Evolutionary conservation across 2,888 invertebrate genomes (phyloP).

Genomic region (Amaurobius ferox): DNA sequence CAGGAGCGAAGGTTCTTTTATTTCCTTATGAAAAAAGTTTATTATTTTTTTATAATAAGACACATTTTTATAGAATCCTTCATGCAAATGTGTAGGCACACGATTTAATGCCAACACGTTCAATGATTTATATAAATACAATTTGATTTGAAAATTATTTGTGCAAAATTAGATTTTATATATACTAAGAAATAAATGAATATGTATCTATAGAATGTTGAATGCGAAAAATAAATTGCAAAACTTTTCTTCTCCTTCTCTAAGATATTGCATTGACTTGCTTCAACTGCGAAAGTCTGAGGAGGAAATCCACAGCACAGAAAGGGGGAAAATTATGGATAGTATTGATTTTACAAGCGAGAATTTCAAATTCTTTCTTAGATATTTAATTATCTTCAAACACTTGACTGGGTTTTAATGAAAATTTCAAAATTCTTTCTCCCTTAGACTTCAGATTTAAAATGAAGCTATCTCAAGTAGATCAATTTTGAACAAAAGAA

Average conservation of each 20-base stretch:
- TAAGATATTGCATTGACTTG: background rate
- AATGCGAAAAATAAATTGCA: background rate
- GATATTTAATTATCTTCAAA: conserved; percentile 70
- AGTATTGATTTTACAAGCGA: conserved; percentile 39
- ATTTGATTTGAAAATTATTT: no score
- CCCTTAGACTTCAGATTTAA: conserved; percentile 10
- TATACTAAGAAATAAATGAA: no score
- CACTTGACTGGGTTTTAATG: conserved; percentile 70
- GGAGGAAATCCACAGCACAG: background rate
- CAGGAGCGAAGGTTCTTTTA: no score
- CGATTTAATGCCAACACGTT: no score
- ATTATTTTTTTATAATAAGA: no score
- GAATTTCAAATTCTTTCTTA: conserved; percentile 24
- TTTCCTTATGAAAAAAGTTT: no score
- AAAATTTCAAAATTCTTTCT: conserved; percentile 59
- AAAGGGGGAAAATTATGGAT: conserved; percentile 1
- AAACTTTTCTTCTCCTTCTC: background rate
- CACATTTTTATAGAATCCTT: no score
- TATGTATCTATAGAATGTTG: no score
- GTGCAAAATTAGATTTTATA: no score
- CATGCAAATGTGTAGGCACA: no score
- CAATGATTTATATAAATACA: no score
- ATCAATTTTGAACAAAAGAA: conserved; percentile 7
- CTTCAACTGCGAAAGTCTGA: background rate
- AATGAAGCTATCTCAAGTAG: background rate